Conservation (phyloP, 35 echinoderm and acorn worm genomes). For the Eucidaris tribuloides region DNA sequence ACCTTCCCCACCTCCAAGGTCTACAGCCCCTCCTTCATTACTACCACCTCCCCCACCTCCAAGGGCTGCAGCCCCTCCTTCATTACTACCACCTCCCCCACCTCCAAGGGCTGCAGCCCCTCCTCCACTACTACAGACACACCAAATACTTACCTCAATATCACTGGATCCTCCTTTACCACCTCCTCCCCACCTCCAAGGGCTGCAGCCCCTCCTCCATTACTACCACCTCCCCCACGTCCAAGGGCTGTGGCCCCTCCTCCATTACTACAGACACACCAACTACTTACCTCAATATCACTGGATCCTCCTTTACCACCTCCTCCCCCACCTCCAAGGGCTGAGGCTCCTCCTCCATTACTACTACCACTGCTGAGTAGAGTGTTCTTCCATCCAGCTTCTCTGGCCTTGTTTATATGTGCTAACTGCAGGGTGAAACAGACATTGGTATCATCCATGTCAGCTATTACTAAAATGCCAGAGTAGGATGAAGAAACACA, state of each 20-base stretch:
- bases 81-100: no score
- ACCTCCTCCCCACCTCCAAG: no score
- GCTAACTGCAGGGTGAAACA: no score
- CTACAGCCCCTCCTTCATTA: not conserved
- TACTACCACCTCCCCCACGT: constrained; percentile 34
- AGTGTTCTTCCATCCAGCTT: constrained; percentile 85
- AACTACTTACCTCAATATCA: constrained; percentile 13
- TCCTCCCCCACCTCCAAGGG: not conserved
- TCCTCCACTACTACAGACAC: no score
- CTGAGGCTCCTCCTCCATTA: constrained; percentile 15
- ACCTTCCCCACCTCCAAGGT: not conserved
- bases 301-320: constrained; percentile 9
- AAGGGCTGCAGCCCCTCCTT: no score
- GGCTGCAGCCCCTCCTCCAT: constrained; percentile 3
- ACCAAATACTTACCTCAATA: constrained; percentile 4
- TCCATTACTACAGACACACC: no score
- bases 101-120: no score
- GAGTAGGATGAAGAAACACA: no score
- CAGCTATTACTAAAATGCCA: no score
- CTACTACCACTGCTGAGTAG: constrained; percentile 46
- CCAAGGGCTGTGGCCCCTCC: no score
- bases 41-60: no score
- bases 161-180: constrained; percentile 1
- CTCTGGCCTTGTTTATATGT: constrained; percentile 81
- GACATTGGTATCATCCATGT: no score